Conservation (phyloP, 2,888 invertebrate genomes). For the Coleophora flavipennella region DNA sequence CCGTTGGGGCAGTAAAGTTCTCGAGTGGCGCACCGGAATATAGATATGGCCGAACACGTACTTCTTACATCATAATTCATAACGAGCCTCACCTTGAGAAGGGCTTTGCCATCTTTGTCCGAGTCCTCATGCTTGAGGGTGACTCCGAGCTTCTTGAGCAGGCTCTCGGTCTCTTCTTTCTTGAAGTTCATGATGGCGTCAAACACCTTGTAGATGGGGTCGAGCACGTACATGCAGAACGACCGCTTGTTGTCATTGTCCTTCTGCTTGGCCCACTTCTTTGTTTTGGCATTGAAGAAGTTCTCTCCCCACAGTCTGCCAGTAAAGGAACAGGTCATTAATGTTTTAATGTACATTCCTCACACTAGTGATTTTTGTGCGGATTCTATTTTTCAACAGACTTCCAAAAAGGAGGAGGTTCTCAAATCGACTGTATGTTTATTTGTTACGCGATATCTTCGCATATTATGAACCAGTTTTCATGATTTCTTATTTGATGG, state of each 20-base stretch:
- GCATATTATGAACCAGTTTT: no score
- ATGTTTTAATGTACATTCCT: no score
- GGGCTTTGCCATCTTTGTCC: slow-evolving; percentile 95
- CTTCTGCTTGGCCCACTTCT: slow-evolving; percentile 98
- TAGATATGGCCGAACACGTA: no score
- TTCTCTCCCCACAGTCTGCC: slow-evolving; percentile 95
- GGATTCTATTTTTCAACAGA: no score
- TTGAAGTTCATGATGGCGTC: slow-evolving; percentile 90
- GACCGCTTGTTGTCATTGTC: slow-evolving; percentile 95
- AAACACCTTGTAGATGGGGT: slow-evolving; percentile 97
- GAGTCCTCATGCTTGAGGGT: slow-evolving; percentile 94
- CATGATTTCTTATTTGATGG: no score
- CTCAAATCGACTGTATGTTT: no score
- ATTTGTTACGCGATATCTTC: no score
- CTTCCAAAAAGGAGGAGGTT: no score
- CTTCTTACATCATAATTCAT: no score
- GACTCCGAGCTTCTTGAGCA: slow-evolving; percentile 93
- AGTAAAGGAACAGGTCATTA: background rate
- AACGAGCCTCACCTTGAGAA: slow-evolving; percentile 82
- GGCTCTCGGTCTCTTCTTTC: slow-evolving; percentile 91
- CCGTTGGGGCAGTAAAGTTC: no score
- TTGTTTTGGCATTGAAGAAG: slow-evolving; percentile 97
- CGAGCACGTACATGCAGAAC: slow-evolving; percentile 98
- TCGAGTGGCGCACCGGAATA: no score
- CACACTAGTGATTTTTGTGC: no score